Conservation (phyloP, 30 jellyfish, hydroid and myxozoan species). For the Aurelia aurita complex sp. Pacific region DNA sequence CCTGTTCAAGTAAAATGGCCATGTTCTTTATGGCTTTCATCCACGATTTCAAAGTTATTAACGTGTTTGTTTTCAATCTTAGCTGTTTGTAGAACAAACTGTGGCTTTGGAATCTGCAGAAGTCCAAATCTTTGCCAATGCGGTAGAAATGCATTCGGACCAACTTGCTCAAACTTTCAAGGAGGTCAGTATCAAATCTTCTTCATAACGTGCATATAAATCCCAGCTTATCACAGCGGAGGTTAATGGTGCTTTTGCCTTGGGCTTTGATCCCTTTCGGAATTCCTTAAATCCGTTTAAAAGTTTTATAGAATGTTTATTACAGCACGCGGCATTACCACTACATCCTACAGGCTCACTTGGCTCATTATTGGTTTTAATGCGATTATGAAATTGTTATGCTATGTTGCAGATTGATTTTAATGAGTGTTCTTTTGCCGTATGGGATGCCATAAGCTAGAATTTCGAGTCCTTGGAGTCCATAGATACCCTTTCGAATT, state of each 20-base stretch:
- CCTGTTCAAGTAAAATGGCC: no score
- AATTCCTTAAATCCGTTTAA: conserved; percentile 22
- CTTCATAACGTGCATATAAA: neutral
- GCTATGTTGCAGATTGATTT: neutral
- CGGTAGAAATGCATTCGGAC: conserved; percentile 87
- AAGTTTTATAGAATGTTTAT: neutral
- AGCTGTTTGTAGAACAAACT: conserved; percentile 91
- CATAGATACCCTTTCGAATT: no score
- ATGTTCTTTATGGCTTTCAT: no score
- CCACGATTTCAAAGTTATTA: neutral
- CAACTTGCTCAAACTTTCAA: conserved; percentile 53
- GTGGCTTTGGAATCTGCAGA: conserved; percentile 93
- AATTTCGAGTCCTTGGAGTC: no score
- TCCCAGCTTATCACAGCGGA: neutral
- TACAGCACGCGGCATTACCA: neutral
- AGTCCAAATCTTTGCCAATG: conserved; percentile 96
- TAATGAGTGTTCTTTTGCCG: neutral
- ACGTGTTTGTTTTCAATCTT: neutral
- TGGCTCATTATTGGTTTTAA: conserved; percentile 10
- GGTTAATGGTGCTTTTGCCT: neutral
- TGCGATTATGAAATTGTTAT: conserved; percentile 5
- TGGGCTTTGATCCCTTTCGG: conserved; percentile 19
- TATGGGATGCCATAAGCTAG: no score
- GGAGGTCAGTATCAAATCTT: conserved; percentile 21
- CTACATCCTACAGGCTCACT: conserved; percentile 30